These are phyloP conservation scores for Drosophila neutralis DNA, from an alignment of 2,888 invertebrate genomes.

Conservation along the genomic window DNA sequence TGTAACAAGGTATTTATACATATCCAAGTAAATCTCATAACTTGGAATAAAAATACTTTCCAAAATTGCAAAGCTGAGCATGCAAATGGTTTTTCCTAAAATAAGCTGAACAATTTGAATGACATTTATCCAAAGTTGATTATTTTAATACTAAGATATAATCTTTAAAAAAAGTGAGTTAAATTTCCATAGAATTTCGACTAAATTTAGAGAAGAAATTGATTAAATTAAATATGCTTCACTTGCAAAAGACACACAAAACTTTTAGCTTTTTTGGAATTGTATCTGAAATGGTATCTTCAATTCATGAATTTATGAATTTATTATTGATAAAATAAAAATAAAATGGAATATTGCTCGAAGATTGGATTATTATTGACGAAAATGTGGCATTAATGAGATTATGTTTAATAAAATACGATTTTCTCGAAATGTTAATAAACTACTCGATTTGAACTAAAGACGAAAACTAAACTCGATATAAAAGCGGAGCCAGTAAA, in stretches of 20 bases:
- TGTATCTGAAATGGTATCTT: rapidly evolving
- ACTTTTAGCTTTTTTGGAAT: background rate
- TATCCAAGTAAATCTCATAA: rapidly evolving
- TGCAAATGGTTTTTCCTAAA: background rate
- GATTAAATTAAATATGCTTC: background rate
- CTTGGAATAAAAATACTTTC: rapidly evolving
- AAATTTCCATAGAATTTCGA: background rate
- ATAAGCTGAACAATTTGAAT: background rate
- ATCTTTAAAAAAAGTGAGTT: background rate
- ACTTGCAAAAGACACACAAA: background rate
- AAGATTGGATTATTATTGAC: background rate
- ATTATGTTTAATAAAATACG: too few relatives aligned
- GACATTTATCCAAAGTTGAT: background rate
- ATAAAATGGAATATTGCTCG: background rate
- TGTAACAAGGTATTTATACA: background rate
- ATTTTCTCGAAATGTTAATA: background rate
- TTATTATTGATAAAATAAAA: too few relatives aligned
- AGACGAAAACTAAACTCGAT: background rate
- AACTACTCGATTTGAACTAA: background rate
- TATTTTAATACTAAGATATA: background rate
- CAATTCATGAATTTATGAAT: too few relatives aligned
- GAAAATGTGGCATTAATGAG: background rate
- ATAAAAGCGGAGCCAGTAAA: background rate
- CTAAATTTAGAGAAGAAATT: background rate
- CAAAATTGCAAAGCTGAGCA: too few relatives aligned